phyloP scores from a whole-genome alignment of 2,113 vertebrate species.

The Smithornis capensis region DNA sequence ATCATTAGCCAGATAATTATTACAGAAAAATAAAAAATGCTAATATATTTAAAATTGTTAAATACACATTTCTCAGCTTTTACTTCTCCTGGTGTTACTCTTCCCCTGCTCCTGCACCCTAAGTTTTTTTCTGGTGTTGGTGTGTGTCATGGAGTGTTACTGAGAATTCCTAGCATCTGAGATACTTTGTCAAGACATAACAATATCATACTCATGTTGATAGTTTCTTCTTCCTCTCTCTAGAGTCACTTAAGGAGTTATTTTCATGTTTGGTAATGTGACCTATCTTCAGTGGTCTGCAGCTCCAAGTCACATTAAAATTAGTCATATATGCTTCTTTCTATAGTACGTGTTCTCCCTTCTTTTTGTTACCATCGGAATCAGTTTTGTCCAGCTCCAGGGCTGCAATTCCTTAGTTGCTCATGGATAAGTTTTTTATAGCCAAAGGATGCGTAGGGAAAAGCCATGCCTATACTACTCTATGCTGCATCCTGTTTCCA shows the following conservation, averaged over 20 bases:
- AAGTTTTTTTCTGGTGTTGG: neutral
- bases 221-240: neutral
- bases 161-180: neutral
- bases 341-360: neutral
- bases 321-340: fast-evolving
- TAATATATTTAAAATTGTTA: neutral
- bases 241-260: fast-evolving
- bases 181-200: neutral
- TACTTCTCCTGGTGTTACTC: neutral
- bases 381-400: neutral
- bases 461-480: neutral
- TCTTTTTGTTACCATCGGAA: neutral
- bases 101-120: neutral
- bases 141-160: fast-evolving
- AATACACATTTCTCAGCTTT: neutral
- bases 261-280: neutral
- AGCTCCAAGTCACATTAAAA: neutral
- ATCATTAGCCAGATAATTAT: neutral
- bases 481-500: neutral
- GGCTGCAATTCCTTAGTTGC: neutral
- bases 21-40: neutral
- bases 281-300: neutral
- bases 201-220: neutral
- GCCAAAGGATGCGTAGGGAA: neutral
- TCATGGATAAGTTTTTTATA: neutral